phyloP scores from a whole-genome alignment of 1,140 invertebrate species.

The Penaeus indicus region DNA sequence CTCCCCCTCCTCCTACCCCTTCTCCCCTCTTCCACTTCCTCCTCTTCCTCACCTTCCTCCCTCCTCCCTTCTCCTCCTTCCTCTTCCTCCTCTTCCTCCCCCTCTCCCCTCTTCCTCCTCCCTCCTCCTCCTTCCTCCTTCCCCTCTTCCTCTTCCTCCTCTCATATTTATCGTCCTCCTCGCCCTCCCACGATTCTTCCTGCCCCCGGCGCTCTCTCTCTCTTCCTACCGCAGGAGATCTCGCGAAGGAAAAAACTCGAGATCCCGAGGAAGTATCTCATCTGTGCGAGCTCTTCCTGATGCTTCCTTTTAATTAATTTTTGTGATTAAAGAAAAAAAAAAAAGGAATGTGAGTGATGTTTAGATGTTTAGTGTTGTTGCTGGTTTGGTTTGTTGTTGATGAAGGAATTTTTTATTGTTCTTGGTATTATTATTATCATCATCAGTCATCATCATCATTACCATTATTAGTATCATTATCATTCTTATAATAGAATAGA shows the following conservation, averaged over 20 bases:
- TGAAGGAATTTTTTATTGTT: too few relatives aligned
- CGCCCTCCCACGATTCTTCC: background rate
- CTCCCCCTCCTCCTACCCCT: background rate
- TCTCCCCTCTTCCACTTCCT: too few relatives aligned
- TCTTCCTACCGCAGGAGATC: background rate
- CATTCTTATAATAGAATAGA: too few relatives aligned
- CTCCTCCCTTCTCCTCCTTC: too few relatives aligned
- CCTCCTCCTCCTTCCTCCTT: background rate
- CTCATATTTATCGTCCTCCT: background rate
- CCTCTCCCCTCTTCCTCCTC: background rate
- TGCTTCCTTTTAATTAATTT: background rate
- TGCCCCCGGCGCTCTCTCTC: background rate
- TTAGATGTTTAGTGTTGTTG: too few relatives aligned
- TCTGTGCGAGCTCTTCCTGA: background rate
- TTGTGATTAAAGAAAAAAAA: too few relatives aligned
- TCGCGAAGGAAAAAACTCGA: too few relatives aligned
- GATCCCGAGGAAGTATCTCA: background rate
- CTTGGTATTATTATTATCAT: too few relatives aligned
- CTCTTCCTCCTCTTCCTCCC: background rate
- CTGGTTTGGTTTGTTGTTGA: too few relatives aligned
- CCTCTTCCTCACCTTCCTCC: constrained; percentile 26
- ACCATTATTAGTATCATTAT: too few relatives aligned
- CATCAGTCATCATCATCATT: too few relatives aligned
- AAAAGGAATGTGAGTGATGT: too few relatives aligned
- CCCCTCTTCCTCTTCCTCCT: background rate